Evolutionary conservation across 2,888 invertebrate genomes (phyloP), one percentile per base, ranked within the genome.

Genomic region (Catocala sponsa): DNA sequence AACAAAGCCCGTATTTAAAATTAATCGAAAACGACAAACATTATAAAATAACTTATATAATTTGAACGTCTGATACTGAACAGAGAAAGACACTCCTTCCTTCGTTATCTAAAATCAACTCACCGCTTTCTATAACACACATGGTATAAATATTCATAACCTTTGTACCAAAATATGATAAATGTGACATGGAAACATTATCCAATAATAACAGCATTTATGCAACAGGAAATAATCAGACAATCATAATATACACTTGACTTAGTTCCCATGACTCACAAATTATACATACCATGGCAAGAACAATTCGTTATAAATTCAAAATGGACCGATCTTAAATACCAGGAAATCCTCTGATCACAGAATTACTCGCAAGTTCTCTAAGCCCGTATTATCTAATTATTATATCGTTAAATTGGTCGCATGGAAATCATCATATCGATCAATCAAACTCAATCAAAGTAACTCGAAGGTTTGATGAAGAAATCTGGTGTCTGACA

Each of bases 311-410:
- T 44, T 35, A 57, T 12, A n/a, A 59, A n/a, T 52, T 12, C 15
- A 47, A 59, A 52, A 46, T 59, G 7, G 5, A 41, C 10, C 15
- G 6, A 33, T 9, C 2, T 38, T 12, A 53, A 41, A 47, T 12
- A 41, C 52, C 35, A 52, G 46, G 41, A 52, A 46, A 58, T 51
- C 49, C 56, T 48, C 13, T 12, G 25, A 13, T n/a, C 33, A 56
- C 13, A 12, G 32, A 56, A 56, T 43, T 42, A 15, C 2, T 43
- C 11, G n/a, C n/a, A 42, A 42, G 10, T 42, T 53, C 13, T 35
- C 5, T 25, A 42, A 12, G 13, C 13, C 13, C 15, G 6, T 46
- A 54, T 55, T 55, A 55, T 33, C n/a, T 41, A 47, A 55, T 48
- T 4, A 46, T 13, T 44, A 25, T 13, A 43, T 43, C 7, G 2